These are phyloP conservation scores for Stomatorhinus ivindoensis DNA, from an alignment of 2,113 vertebrate species.

Conservation along the genomic window DNA sequence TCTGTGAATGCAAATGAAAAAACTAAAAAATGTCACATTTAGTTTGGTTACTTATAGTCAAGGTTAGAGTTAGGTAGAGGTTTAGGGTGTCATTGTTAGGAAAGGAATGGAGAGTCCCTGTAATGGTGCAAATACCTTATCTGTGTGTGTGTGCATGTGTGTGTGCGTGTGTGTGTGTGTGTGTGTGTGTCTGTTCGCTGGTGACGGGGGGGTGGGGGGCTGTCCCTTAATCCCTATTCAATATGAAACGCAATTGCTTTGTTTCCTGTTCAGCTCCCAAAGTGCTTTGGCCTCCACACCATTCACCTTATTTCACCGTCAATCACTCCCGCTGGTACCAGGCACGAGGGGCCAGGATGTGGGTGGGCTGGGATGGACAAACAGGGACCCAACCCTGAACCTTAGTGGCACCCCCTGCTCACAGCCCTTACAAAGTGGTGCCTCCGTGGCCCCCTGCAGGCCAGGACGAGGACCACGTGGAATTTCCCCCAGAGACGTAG, in stretches of 20 bases:
- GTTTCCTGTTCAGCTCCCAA: conserved; percentile 58
- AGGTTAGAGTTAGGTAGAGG: not conserved
- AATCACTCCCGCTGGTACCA: conserved; percentile 42
- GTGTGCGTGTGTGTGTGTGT: not conserved
- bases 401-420: not conserved
- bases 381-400: not conserved
- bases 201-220: conserved; percentile 23
- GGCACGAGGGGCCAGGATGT: conserved; percentile 11
- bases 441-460: not conserved
- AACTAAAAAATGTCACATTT: not conserved
- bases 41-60: not conserved
- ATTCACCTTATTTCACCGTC: conserved; percentile 43
- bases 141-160: not conserved
- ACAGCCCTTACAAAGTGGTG: not conserved
- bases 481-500: not conserved
- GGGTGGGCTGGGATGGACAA: not conserved
- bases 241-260: conserved; percentile 68
- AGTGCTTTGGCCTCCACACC: conserved; percentile 46
- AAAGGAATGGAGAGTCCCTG: not conserved
- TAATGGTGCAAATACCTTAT: not conserved
- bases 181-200: conserved; percentile 20
- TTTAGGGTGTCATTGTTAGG: not conserved
- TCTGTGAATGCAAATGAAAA: not conserved
- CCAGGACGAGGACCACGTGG: not conserved
- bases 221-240: conserved; percentile 70